Conservation (phyloP, 2,113 vertebrate genomes). For the Cochlearius cochlearius region DNA sequence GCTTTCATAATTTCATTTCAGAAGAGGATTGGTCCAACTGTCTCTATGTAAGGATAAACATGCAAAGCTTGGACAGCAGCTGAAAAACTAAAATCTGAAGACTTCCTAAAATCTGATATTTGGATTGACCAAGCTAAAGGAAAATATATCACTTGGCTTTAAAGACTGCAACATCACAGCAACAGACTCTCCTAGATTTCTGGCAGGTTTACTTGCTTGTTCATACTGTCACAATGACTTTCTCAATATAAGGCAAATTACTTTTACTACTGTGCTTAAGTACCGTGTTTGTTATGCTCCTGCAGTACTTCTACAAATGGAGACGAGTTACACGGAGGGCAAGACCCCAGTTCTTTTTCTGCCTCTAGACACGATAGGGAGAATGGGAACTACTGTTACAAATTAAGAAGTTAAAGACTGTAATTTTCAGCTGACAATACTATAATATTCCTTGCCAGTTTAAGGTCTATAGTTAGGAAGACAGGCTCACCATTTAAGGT, state of each 20-base stretch:
- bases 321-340: not conserved
- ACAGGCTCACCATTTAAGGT: not conserved
- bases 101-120: constrained; percentile 58
- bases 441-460: not conserved
- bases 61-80: constrained; percentile 32
- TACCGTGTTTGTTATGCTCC: not conserved
- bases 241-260: not conserved
- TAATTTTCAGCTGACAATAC: not conserved
- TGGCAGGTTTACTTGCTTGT: constrained; percentile 17
- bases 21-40: constrained; percentile 32
- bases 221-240: constrained; percentile 5
- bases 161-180: not conserved
- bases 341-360: not conserved
- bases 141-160: constrained; percentile 43
- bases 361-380: not conserved
- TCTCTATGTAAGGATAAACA: constrained; percentile 60
- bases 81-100: constrained; percentile 47
- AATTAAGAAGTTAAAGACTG: not conserved
- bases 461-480: not conserved
- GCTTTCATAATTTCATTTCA: constrained; percentile 64
- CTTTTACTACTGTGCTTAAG: constrained; percentile 1
- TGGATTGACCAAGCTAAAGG: constrained; percentile 2
- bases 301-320: not conserved
- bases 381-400: not conserved
- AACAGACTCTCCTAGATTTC: not conserved